These are phyloP conservation scores for Horisme vitalbata DNA, from an alignment of 2,888 invertebrate species.

Conservation along the genomic window DNA sequence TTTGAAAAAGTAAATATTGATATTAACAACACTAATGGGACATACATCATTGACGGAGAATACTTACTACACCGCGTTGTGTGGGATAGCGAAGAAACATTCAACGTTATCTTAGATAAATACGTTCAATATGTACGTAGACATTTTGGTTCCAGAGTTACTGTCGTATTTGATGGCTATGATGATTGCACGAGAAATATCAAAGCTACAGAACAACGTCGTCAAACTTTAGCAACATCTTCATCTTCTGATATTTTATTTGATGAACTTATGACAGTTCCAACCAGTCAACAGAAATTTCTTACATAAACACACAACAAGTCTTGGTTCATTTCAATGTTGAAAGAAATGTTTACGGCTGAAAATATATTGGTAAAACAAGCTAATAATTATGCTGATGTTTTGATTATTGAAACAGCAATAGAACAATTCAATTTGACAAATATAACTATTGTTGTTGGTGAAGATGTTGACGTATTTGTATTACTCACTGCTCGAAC, in stretches of 20 bases:
- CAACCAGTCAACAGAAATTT: conserved; percentile 34
- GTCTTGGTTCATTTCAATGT: conserved; percentile 43
- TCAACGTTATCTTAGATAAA: conserved; percentile 13
- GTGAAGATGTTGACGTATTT: conserved; percentile 27
- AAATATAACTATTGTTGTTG: no score
- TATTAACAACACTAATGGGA: conserved; percentile 27
- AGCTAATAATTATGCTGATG: no score
- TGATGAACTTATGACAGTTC: no score
- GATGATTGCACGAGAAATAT: conserved; percentile 37
- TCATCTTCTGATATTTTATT: conserved; percentile 43
- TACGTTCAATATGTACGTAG: conserved; percentile 27
- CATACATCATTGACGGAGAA: conserved; percentile 40
- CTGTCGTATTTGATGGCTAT: conserved; percentile 43
- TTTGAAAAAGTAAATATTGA: conserved; percentile 35
- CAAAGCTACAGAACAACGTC: conserved; percentile 39
- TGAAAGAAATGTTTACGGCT: conserved; percentile 36
- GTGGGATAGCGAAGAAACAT: conserved; percentile 17
- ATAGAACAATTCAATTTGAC: no score
- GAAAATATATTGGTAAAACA: conserved; percentile 43
- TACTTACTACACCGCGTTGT: conserved; percentile 31
- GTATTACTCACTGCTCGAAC: conserved; percentile 34
- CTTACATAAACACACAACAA: conserved; percentile 44
- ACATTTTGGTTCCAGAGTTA: conserved; percentile 31
- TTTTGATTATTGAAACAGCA: conserved; percentile 3
- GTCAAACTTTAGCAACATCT: conserved; percentile 34